Evolutionary conservation across 2,888 invertebrate genomes (phyloP).

Genomic region (Philereme transversata): DNA sequence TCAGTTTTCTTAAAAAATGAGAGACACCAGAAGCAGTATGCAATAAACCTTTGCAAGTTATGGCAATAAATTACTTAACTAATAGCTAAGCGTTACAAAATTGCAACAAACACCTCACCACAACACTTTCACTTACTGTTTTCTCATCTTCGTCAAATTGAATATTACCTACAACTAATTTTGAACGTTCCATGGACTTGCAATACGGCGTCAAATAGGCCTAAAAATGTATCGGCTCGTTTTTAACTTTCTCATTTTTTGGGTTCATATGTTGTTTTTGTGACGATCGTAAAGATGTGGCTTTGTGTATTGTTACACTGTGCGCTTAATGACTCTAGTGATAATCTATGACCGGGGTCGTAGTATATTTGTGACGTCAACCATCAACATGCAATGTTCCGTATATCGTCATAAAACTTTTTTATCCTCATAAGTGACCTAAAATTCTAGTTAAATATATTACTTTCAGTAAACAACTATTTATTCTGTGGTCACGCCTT

Average conservation of each 20-base stretch:
- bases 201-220: neutral
- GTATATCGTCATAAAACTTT: neutral
- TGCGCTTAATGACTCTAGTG: too few relatives aligned
- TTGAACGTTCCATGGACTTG: neutral
- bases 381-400: neutral
- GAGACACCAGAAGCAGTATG: neutral
- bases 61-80: conserved; percentile 24
- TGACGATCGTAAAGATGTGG: too few relatives aligned
- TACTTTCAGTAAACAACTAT: conserved; percentile 4
- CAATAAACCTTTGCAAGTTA: conserved; percentile 11
- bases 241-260: too few relatives aligned
- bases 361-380: neutral
- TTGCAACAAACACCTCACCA: conserved; percentile 31
- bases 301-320: too few relatives aligned
- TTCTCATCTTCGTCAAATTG: conserved; percentile 26
- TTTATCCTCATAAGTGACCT: conserved; percentile 6
- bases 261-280: too few relatives aligned
- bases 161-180: conserved; percentile 6
- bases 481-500: conserved; percentile 9
- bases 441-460: conserved; percentile 15
- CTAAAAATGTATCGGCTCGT: too few relatives aligned
- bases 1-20: neutral
- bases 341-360: neutral
- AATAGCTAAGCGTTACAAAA: conserved; percentile 33
- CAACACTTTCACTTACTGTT: conserved; percentile 35